Base-by-base conservation (phyloP, 2,797 vertebrate species). In the Microctenopoma stevenorrisi region DNA sequence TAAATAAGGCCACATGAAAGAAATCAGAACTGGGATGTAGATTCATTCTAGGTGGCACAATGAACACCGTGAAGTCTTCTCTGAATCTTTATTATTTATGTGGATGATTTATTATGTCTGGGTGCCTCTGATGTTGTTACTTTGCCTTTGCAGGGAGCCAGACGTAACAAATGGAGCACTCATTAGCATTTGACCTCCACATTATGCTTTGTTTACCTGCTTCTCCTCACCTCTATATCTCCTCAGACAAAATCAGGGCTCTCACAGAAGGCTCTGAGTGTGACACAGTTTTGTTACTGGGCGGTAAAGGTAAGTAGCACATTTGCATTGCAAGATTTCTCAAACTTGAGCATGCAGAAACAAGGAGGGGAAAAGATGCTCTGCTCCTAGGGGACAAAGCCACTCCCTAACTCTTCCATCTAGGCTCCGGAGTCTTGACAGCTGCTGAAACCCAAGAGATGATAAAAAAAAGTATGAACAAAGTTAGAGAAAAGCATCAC, bases 161-260 rank as follows among this genome's bases (percentile, higher is more conserved):
- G 87, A 89, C 67, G 72, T 80, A 78, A 83, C 82, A 89, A 90
- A 89, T 80, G 82, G 85, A 82, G 83, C 58, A 0, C 85, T 88
- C 86, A 92, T 93, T 92, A 91, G 90, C 89, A 93, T 92, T 92
- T 92, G 89, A 92, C 91, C 91, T 92, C 89, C 74, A 89, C 89
- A 88, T 90, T 82, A 85, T 86, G 88, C 86, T 90, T 89, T 91
- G 91, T 93, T 93, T 92, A 91, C 91, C 86, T 86, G 84, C 87
- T 65, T 89, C 79, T 78, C 64, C 72, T 88, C 86, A 81, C 83
- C 87, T 88, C 82, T 75, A 81, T 78, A 84, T 90, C 85, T 89
- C 85, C 84, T 88, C 81, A 82, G 88, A 86, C 82, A 83, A 89
- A 91, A 90, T 79, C 82, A 67, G 86, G 85, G 72, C 86, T 88